A percentile compares a stretch with the other conserved stretches of the same genome.
Conservation (phyloP, 2,888 invertebrate species). For the Drosophila tanythrix region DNA sequence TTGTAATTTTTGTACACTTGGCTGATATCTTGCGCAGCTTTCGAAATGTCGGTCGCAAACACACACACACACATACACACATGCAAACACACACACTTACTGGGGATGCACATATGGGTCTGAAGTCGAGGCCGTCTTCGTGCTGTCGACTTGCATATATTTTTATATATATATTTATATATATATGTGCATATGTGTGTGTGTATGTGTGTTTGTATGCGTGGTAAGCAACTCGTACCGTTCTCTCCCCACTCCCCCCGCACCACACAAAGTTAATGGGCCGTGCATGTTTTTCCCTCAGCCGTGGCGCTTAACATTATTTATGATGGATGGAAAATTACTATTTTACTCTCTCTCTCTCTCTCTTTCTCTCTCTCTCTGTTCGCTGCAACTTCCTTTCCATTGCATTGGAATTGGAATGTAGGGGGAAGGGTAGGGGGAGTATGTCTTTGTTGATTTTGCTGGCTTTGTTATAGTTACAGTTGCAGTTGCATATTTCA, state of each 20-base stretch:
- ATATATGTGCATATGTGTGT: not conserved
- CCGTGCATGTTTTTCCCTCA: constrained; percentile 85
- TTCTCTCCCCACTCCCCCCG: constrained; percentile 16
- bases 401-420: constrained; percentile 20
- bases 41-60: constrained; percentile 54
- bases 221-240: constrained; percentile 35
- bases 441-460: constrained; percentile 18
- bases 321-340: constrained; percentile 83
- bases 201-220: not conserved
- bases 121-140: constrained; percentile 57
- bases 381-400: constrained; percentile 59
- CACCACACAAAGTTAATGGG: constrained; percentile 83
- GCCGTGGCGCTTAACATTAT: constrained; percentile 85
- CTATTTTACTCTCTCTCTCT: constrained; percentile 52
- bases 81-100: not conserved
- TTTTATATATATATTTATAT: not conserved
- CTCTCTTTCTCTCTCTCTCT: constrained; percentile 14
- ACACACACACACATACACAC: not conserved
- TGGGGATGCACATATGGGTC: constrained; percentile 28
- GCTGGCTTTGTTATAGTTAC: constrained; percentile 39
- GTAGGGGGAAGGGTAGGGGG: not conserved
- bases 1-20: not conserved
- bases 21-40: constrained; percentile 47
- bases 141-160: constrained; percentile 29
- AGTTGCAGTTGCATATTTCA: constrained; percentile 56